Conservation (phyloP, 2,888 invertebrate species). For the Dasysyrphus tricinctus region DNA sequence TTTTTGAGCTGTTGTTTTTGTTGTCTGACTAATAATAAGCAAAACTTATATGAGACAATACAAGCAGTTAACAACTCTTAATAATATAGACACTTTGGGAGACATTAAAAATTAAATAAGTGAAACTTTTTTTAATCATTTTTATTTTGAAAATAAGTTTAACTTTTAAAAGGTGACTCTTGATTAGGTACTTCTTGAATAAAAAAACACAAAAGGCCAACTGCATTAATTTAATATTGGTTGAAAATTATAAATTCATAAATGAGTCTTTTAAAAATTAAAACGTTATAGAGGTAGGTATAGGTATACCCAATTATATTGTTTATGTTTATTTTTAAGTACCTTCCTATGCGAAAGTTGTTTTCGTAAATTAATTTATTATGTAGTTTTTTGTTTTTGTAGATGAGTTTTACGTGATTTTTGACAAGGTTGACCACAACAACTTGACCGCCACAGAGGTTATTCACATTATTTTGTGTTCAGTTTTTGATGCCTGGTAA, state of each 20-base stretch:
- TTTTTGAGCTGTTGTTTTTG: not conserved
- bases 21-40: not conserved
- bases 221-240: not conserved
- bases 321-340: not conserved
- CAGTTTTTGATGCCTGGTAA: not conserved
- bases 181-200: not conserved
- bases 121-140: not conserved
- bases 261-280: not conserved
- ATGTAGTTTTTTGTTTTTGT: not conserved
- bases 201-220: not conserved
- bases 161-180: not conserved
- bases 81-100: not conserved
- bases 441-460: not conserved
- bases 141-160: not conserved
- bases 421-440: not conserved
- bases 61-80: not conserved
- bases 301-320: not conserved
- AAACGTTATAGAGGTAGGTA: not conserved
- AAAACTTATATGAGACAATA: not conserved
- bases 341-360: not conserved
- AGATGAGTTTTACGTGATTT: not conserved
- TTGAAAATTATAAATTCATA: not conserved
- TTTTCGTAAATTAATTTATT: not conserved
- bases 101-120: slow-evolving; percentile 4
- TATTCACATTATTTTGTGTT: not conserved